Conservation (phyloP, 2,797 vertebrate species). For the Labeo calbasu region DNA sequence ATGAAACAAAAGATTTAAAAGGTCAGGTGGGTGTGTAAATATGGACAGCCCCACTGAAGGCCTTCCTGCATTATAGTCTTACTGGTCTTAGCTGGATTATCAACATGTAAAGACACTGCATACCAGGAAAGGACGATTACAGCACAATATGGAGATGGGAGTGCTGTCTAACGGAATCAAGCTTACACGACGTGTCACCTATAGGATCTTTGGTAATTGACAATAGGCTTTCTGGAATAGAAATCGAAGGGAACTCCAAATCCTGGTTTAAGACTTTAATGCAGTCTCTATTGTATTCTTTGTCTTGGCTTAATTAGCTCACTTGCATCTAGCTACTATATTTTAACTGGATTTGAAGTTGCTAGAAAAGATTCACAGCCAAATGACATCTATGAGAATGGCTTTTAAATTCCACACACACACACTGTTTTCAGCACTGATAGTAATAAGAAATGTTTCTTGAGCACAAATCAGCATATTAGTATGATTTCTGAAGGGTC, state of each 20-base stretch:
- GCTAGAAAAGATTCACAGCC: not conserved
- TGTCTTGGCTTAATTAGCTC: slow-evolving; percentile 12
- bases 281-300: slow-evolving; percentile 5
- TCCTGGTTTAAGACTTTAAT: slow-evolving; percentile 31
- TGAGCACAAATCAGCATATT: not conserved
- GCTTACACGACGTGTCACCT: not conserved
- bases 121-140: slow-evolving; percentile 12
- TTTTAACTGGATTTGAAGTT: slow-evolving; percentile 12
- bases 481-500: not conserved
- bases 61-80: slow-evolving; percentile 36
- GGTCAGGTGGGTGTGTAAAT: slow-evolving; percentile 4
- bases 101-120: not conserved
- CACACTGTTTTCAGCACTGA: not conserved
- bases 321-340: not conserved
- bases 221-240: slow-evolving; percentile 2
- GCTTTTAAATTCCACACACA: not conserved
- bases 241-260: not conserved
- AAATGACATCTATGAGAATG: not conserved
- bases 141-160: slow-evolving; percentile 1
- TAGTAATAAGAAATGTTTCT: not conserved
- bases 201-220: not conserved
- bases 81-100: slow-evolving; percentile 27
- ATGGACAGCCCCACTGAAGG: not conserved
- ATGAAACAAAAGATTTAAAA: not conserved
- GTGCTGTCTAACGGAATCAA: slow-evolving; percentile 2